Percentiles rank a stretch among this genome's conserved stretches.
Evolutionary conservation across 2,888 invertebrate genomes (phyloP).

Genomic region (Dryomyza anilis): DNA sequence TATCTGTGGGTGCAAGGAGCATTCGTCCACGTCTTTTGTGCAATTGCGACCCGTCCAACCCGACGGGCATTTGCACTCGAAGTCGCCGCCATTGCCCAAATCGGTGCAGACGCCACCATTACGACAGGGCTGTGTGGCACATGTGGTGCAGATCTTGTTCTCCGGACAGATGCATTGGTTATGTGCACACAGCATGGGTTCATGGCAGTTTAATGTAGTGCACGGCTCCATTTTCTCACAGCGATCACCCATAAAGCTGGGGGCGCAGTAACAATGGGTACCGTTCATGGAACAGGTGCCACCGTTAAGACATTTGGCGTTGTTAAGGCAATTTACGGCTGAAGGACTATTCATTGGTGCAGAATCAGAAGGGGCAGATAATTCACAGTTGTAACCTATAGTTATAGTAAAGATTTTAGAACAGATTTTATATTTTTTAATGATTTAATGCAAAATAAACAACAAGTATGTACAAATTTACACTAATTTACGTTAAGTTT

Average conservation of each 20-base stretch:
- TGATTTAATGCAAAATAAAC: no score
- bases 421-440: no score
- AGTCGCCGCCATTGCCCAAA: slow-evolving; percentile 64
- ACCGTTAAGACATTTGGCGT: slow-evolving; percentile 58
- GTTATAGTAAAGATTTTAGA: no score
- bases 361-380: slow-evolving; percentile 39
- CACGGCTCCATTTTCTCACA: slow-evolving; percentile 59
- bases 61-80: slow-evolving; percentile 66
- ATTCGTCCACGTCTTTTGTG: slow-evolving; percentile 75
- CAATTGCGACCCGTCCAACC: slow-evolving; percentile 68
- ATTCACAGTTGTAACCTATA: slow-evolving; percentile 59
- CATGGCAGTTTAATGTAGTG: slow-evolving; percentile 53
- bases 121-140: slow-evolving; percentile 67
- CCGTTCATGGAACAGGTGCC: slow-evolving; percentile 59
- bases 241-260: slow-evolving; percentile 55
- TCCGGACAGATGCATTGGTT: slow-evolving; percentile 59
- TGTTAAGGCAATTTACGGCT: slow-evolving; percentile 47
- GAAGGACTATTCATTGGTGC: slow-evolving; percentile 25
- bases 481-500: not conserved
- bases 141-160: slow-evolving; percentile 63
- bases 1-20: slow-evolving; percentile 63
- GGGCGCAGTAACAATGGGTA: slow-evolving; percentile 57
- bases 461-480: no score
- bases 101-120: slow-evolving; percentile 70
- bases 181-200: slow-evolving; percentile 57